phyloP scores from a whole-genome alignment of 2,113 vertebrate genomes.

The Coryphaenoides rupestris region DNA sequence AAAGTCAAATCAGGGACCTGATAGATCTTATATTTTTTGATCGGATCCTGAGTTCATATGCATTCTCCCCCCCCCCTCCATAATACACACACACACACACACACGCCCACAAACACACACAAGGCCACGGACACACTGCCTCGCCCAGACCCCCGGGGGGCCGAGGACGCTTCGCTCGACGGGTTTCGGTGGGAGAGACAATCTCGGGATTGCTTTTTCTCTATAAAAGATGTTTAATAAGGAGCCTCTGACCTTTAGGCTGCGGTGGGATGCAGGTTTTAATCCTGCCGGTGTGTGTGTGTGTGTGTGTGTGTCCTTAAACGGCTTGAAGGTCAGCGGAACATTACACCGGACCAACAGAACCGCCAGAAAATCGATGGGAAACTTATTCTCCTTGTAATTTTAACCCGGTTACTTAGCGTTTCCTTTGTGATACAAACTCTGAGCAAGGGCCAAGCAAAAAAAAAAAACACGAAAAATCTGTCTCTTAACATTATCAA shows the following conservation, averaged over 20 bases:
- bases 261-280: conserved; percentile 32
- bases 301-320: too few species aligned
- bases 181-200: conserved; percentile 41
- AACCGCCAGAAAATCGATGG: not conserved
- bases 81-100: too few species aligned
- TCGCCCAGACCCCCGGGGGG: not conserved
- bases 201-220: conserved; percentile 21
- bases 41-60: too few species aligned
- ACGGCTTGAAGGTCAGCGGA: conserved; percentile 46
- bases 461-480: not conserved
- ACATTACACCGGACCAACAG: conserved; percentile 17
- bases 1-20: too few species aligned
- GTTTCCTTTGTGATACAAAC: not conserved
- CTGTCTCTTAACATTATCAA: not conserved
- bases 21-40: too few species aligned
- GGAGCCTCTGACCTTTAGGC: conserved; percentile 52
- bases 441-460: not conserved
- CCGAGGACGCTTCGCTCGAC: conserved; percentile 9
- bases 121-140: not conserved
- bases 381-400: not conserved
- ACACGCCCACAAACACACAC: too few species aligned
- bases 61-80: too few species aligned
- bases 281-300: conserved; percentile 38
- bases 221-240: conserved; percentile 46
- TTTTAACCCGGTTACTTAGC: not conserved